Conservation (phyloP, 1,140 invertebrate species). For the Piezodorus guildinii region DNA sequence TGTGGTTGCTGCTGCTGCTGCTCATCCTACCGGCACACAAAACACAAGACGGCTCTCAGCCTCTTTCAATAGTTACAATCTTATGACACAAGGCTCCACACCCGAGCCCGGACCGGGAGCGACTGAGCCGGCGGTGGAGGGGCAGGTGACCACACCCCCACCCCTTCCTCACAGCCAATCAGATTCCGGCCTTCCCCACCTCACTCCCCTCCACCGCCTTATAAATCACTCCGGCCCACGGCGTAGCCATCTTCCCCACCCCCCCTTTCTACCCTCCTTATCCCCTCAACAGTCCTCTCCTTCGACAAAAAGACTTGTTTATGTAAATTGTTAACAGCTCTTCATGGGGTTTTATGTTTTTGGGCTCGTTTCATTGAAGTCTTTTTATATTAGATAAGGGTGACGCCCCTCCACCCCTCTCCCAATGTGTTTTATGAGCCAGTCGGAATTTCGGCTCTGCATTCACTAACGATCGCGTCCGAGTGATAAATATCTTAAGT, state of each 20-base stretch:
- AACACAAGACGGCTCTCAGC: constrained; percentile 1
- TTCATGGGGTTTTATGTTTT: constrained; percentile 15
- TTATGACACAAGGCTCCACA: not conserved
- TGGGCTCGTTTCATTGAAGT: constrained; percentile 15
- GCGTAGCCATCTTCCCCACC: constrained; percentile 11
- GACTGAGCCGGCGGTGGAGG: constrained; percentile 2
- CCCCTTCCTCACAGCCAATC: not conserved
- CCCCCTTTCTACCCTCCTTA: not conserved
- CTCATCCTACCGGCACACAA: constrained; percentile 7
- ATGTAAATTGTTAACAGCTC: constrained; percentile 16
- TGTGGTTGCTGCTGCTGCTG: constrained; percentile 1
- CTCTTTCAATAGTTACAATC: no score
- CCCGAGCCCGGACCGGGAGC: constrained; percentile 2
- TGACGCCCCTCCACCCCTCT: constrained; percentile 3
- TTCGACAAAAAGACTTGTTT: constrained; percentile 14
- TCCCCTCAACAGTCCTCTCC: not conserved
- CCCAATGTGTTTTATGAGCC: constrained; percentile 13
- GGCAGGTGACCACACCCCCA: constrained; percentile 5
- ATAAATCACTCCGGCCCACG: not conserved
- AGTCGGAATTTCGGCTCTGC: constrained; percentile 1
- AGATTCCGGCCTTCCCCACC: not conserved
- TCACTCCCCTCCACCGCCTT: constrained; percentile 1
- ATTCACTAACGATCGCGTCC: constrained; percentile 3
- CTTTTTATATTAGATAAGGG: constrained; percentile 15
- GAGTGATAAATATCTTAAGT: constrained; percentile 5